A percentile compares a stretch with the other conserved stretches of the same genome.
These are phyloP conservation scores for Myotis pilosus DNA, from an alignment of 2,797 vertebrate genomes.

Conservation along the genomic window DNA sequence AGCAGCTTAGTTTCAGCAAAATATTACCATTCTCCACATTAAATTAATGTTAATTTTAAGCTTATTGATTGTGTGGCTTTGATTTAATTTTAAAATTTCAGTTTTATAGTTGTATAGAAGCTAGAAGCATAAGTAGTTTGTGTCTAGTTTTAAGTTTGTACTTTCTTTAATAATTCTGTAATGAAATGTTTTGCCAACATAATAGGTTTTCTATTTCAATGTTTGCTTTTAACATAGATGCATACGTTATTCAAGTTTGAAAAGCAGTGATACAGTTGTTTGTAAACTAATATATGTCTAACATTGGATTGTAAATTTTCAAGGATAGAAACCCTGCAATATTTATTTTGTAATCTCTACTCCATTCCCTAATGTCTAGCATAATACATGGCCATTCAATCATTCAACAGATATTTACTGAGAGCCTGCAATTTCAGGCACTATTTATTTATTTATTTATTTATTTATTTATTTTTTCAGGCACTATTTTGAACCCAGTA, in stretches of 20 bases:
- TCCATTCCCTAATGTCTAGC: neutral
- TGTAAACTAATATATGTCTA: neutral
- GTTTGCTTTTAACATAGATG: constrained; percentile 35
- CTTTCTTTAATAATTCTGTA: constrained; percentile 26
- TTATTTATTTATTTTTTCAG: neutral
- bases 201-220: neutral
- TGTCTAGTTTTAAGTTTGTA: neutral
- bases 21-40: neutral
- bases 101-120: neutral
- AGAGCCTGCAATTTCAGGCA: neutral
- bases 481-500: neutral
- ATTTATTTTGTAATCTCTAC: neutral
- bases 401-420: neutral
- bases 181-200: constrained; percentile 27
- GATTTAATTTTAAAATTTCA: constrained; percentile 20
- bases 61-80: constrained; percentile 28
- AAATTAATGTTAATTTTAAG: constrained; percentile 33
- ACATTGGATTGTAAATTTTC: neutral
- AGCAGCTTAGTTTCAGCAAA: constrained; percentile 14
- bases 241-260: neutral
- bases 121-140: neutral
- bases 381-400: neutral
- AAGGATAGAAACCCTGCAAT: neutral
- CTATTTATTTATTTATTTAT: neutral
- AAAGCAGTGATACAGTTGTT: neutral